A percentile compares a stretch with the other conserved stretches of the same genome.
Evolutionary conservation across 2,113 vertebrate genomes (phyloP).

Genomic region (Dromiciops gliroides): DNA sequence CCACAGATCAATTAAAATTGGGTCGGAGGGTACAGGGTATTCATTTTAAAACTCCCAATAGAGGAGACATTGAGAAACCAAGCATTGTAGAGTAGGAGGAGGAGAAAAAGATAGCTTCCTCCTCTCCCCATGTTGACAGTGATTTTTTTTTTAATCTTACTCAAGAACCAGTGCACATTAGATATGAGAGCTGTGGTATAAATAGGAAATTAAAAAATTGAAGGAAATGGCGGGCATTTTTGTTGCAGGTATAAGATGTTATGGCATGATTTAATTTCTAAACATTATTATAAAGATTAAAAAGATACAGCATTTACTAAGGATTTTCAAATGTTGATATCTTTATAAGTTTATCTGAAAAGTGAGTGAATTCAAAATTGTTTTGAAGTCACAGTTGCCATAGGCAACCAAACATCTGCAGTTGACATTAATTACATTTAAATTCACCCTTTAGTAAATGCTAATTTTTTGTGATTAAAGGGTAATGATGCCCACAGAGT

Average conservation of each 20-base stretch:
- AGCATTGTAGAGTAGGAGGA: not conserved
- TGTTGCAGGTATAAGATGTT: not conserved
- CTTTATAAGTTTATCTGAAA: not conserved
- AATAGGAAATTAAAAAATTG: not conserved
- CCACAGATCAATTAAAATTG: not conserved
- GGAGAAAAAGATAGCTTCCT: not conserved
- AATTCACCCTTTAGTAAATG: constrained; percentile 57
- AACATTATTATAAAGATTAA: not conserved
- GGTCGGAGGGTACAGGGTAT: not conserved
- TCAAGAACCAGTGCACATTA: not conserved
- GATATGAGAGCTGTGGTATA: not conserved
- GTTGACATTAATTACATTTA: constrained; percentile 67
- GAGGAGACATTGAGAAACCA: not conserved
- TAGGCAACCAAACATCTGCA: constrained; percentile 48
- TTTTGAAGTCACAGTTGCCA: constrained; percentile 55
- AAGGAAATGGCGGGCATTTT: not conserved
- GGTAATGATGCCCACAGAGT: constrained; percentile 39
- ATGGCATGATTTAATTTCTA: not conserved
- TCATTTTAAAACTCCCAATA: not conserved
- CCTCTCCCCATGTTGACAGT: not conserved
- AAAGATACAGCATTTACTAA: not conserved
- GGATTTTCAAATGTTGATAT: not conserved
- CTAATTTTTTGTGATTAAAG: constrained; percentile 57
- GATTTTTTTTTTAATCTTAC: not conserved
- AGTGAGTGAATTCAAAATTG: constrained; percentile 33